Conservation (phyloP, 53 echinoderm and acorn worm species). For the Arbacia lixula region DNA sequence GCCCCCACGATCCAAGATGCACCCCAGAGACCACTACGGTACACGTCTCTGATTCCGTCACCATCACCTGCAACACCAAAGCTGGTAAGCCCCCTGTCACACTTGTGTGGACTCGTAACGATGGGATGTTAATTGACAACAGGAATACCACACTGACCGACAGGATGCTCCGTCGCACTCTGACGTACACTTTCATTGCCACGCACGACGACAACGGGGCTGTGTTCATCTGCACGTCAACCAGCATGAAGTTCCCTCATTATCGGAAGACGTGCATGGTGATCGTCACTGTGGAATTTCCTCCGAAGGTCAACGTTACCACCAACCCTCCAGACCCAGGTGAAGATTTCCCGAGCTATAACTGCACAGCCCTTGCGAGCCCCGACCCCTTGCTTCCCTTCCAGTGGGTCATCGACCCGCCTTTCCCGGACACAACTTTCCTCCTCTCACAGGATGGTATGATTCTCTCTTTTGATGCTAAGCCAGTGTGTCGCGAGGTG, state of each 20-base stretch:
- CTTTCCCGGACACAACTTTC: neutral
- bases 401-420: slow-evolving; percentile 22
- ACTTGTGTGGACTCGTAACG: slow-evolving; percentile 22
- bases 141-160: slow-evolving; percentile 17
- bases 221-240: slow-evolving; percentile 38
- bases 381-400: slow-evolving; percentile 8
- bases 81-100: slow-evolving; percentile 23
- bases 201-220: slow-evolving; percentile 3
- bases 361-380: slow-evolving; percentile 40
- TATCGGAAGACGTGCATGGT: slow-evolving; percentile 7
- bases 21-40: slow-evolving; percentile 11
- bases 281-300: slow-evolving; percentile 36
- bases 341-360: slow-evolving; percentile 29
- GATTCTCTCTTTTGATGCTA: slow-evolving; percentile 7
- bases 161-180: slow-evolving; percentile 2
- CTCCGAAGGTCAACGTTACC: slow-evolving; percentile 41
- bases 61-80: slow-evolving; percentile 28
- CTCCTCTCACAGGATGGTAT: slow-evolving; percentile 26
- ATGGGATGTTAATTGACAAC: slow-evolving; percentile 9
- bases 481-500: slow-evolving; percentile 3
- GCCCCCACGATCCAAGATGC: neutral
- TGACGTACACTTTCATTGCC: slow-evolving; percentile 29
- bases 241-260: slow-evolving; percentile 7
- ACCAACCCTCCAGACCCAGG: slow-evolving; percentile 6
- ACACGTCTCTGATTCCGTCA: neutral